Evolutionary conservation across 2,797 vertebrate genomes (phyloP).

Genomic region (Enteromius unitaeniatus): DNA sequence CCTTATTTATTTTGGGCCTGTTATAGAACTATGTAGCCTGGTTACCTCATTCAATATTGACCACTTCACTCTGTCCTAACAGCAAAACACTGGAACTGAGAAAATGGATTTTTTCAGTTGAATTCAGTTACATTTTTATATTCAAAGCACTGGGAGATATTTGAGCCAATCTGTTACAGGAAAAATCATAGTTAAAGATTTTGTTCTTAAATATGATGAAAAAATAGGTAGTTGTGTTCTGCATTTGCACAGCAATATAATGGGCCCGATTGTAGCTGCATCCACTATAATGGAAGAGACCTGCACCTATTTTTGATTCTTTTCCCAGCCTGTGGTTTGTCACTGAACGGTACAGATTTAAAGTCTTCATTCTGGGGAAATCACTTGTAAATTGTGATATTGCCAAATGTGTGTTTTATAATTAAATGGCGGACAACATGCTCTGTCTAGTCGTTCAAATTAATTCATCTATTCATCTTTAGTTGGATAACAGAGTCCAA

Average conservation of each 20-base stretch:
- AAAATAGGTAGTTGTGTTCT: background rate
- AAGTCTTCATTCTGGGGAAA: background rate
- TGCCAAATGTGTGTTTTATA: constrained; percentile 39
- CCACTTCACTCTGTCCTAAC: background rate
- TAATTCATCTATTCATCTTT: background rate
- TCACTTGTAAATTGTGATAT: constrained; percentile 35
- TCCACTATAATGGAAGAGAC: background rate
- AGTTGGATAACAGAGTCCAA: background rate
- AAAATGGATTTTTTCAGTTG: background rate
- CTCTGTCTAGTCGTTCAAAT: background rate
- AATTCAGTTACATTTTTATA: background rate
- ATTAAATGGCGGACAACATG: constrained; percentile 11
- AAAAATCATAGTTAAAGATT: background rate
- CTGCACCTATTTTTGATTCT: background rate
- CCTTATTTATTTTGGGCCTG: background rate
- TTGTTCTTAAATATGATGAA: too few relatives aligned
- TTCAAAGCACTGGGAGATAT: background rate
- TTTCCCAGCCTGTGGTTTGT: constrained; percentile 11
- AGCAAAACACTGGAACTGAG: background rate
- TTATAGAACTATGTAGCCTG: background rate
- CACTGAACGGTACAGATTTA: background rate
- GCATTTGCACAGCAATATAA: background rate
- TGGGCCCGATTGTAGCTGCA: background rate
- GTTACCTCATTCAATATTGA: constrained; percentile 10
- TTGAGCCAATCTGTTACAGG: background rate